Evolutionary conservation across 2,888 invertebrate species (phyloP).

Genomic region (Perdita meconis): DNA sequence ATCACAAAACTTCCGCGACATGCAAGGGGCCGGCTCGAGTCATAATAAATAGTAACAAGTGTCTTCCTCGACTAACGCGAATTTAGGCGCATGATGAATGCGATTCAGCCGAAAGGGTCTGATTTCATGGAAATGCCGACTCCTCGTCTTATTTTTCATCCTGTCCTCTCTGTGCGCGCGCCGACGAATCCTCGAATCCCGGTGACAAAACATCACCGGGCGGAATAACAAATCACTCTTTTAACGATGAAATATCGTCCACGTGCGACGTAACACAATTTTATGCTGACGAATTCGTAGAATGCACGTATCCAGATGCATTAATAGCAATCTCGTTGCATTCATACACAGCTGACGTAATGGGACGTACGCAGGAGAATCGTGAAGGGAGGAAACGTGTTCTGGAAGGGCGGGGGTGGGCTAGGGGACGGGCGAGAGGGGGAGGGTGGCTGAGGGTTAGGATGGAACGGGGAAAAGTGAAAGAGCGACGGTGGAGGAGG

Average conservation of each 20-base stretch:
- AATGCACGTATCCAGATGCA: conserved; percentile 62
- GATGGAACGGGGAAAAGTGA: conserved; percentile 15
- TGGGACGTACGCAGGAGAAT: conserved; percentile 61
- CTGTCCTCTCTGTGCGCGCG: neutral
- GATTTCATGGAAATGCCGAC: neutral
- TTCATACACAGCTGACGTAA: conserved; percentile 75
- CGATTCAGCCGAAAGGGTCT: neutral
- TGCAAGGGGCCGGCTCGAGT: too few relatives aligned
- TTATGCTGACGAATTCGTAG: conserved; percentile 59
- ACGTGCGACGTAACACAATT: conserved; percentile 33
- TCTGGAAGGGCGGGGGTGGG: neutral
- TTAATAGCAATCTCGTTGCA: conserved; percentile 75
- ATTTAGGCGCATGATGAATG: too few relatives aligned
- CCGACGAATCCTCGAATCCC: conserved; percentile 15
- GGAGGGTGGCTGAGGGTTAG: conserved; percentile 12
- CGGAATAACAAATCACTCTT: conserved; percentile 62
- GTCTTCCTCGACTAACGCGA: too few relatives aligned
- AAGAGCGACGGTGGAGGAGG: conserved; percentile 28
- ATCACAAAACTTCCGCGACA: too few relatives aligned
- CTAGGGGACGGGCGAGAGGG: conserved; percentile 23
- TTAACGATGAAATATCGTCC: conserved; percentile 64
- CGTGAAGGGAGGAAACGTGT: conserved; percentile 24
- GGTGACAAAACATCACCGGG: conserved; percentile 47
- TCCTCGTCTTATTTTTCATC: neutral
- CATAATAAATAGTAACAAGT: too few relatives aligned